Evolutionary conservation across 2,888 invertebrate genomes (phyloP), one percentile per base, ranked within the genome.

Genomic region (Dryococelus australis): DNA sequence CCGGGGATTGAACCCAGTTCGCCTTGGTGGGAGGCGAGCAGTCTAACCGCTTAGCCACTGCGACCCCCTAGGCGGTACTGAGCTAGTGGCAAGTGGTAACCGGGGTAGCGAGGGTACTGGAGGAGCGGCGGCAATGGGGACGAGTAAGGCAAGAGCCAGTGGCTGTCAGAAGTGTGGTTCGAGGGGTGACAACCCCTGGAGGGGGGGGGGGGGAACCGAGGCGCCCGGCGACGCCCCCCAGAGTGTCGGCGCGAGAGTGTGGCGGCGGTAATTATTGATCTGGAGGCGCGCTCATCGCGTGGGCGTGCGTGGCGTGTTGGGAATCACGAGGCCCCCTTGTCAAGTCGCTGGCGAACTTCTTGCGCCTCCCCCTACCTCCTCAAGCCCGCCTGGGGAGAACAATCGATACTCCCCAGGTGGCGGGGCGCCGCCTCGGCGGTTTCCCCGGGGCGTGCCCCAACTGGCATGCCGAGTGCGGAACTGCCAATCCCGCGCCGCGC

Each of bases 391-490:
- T 13, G 16, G 65, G 65, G 10, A 65, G 13, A 65, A 65, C 65
- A 65, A 65, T 65, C 65, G 65, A 65, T 65, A 65, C 65, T 13
- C 65, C 65, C 65, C 65, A 65, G 65, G 65, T 65, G 65, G 65
- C 65, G 65, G n/a, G 65, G 65, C 65, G 65, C 65, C 65, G 65
- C 65, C 65, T 65, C 65, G 65, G 65, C 65, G 65, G 65, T 65
- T 65, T 65, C 16, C 65, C 65, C 65, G 65, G 65, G 65, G 20
- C 65, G 13, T 47, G 65, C 65, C 65, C 65, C 65, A 9, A 13
- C 20, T 24, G 65, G 65, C 65, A 16, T 65, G 65, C 20, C 65
- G 20, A 65, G 65, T 65, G 47, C 47, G 47, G 12, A 47, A 47
- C 47, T 6, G 47, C 65, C 5, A 13, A 65, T 65, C 65, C 10